Evolutionary conservation across 2,888 invertebrate genomes (phyloP), one percentile per base, ranked within the genome.

Genomic region (Gibbula magus): DNA sequence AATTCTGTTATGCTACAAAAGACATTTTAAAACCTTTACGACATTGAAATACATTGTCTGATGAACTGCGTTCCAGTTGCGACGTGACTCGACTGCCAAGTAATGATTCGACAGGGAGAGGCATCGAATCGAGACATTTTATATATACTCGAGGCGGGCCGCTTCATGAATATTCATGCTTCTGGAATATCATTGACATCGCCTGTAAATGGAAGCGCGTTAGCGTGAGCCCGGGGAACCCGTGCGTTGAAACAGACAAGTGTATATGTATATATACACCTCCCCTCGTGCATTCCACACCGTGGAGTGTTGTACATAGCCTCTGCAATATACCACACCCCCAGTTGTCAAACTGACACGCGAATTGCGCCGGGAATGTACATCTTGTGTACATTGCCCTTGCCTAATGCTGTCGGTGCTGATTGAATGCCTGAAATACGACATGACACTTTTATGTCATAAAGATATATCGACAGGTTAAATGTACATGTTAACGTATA

Each of bases 201-300:
- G 61, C 25, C 61, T 70, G 70, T 70, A 70, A 39, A 70, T 70
- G 70, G 70, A 35, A 70, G 70, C 70, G 35, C 18, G 39, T 70
- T 20, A 39, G 20, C 70, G 39, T 35, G 25, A 35, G 70, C 70
- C 20, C 35, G 20, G 8, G 45, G 8, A 45, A 13, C 45, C 13
- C 35, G 70, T 35, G 20, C 39, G 70, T 35, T 70, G 70, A 70
- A 70, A 70, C 70, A 70, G 70, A 32, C 39, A 20, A 35, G 56
- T 20, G 56, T 56, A 56, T 13, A 56, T 25, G 7, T 18, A 52
- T 66, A 29, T 25, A 66, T 70, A 70, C 70, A 35, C 70, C 70
- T 70, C 70, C 70, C 35, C 70, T 39, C 32, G 35, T n/a, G 35
- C 32, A 35, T 16, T 35, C 32, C 39, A 25, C 25, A 18, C 32